A percentile compares a stretch with the other conserved stretches of the same genome.
Conservation (phyloP, 2,797 vertebrate genomes). For the Anguilla anguilla region DNA sequence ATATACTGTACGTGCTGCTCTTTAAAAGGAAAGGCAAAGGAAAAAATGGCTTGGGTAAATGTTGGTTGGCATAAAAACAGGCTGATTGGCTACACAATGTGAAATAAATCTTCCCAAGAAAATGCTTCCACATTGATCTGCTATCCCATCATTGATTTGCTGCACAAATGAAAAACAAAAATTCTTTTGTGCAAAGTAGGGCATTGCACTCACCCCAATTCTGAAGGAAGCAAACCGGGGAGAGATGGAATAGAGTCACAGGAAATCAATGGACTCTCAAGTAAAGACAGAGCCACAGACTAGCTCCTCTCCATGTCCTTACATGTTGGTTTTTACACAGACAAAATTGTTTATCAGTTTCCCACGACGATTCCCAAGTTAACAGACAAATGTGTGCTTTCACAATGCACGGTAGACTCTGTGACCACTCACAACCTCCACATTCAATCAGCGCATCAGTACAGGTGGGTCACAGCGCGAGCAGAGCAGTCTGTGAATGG, state of each 20-base stretch:
- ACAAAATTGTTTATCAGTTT: neutral
- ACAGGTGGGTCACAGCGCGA: neutral
- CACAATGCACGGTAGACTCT: neutral
- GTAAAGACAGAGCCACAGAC: neutral
- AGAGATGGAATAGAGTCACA: neutral
- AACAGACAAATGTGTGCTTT: neutral
- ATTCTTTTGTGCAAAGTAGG: neutral
- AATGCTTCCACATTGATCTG: neutral
- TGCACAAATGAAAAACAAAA: neutral
- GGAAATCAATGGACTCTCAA: neutral
- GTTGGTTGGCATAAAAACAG: constrained; percentile 3
- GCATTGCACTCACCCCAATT: neutral
- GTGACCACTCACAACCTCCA: neutral
- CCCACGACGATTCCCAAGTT: neutral
- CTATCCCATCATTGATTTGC: neutral
- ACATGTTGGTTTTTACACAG: neutral
- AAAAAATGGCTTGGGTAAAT: neutral
- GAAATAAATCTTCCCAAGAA: neutral
- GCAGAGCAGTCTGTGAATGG: neutral
- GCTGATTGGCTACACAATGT: neutral
- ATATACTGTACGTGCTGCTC: neutral
- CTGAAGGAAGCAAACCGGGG: neutral
- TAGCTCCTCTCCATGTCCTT: neutral
- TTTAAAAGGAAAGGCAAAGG: neutral
- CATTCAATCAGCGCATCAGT: neutral